These are phyloP conservation scores for Drosophila falleni DNA, from an alignment of 2,888 invertebrate genomes.

Conservation along the genomic window DNA sequence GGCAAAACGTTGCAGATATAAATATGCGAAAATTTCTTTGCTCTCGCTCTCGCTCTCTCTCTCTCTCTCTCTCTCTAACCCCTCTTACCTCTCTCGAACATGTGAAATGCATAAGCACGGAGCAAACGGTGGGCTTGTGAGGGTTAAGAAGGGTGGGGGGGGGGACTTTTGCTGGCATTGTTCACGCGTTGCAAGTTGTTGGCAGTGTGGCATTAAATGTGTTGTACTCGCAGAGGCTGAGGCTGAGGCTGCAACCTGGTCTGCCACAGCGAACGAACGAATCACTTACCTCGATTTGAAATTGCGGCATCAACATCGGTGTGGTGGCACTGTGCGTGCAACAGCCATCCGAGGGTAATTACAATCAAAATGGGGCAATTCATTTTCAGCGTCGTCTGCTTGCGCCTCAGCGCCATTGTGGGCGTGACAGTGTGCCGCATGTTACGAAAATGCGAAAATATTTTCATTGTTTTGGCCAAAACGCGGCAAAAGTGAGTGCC, in stretches of 20 bases:
- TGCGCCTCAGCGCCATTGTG: constrained; percentile 19
- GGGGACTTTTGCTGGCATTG: constrained; percentile 16
- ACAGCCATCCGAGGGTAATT: constrained; percentile 85
- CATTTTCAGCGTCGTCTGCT: constrained; percentile 71
- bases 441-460: constrained; percentile 74
- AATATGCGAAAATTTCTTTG: constrained; percentile 41
- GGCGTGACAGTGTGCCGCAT: constrained; percentile 59
- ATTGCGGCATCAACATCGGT: constrained; percentile 83
- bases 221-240: constrained; percentile 2
- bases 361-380: constrained; percentile 85
- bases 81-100: neutral
- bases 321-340: constrained; percentile 76
- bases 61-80: neutral
- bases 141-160: too few relatives aligned
- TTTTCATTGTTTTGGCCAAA: constrained; percentile 73
- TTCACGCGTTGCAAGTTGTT: constrained; percentile 19
- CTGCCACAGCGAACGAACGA: constrained; percentile 33
- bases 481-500: constrained; percentile 30
- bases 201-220: constrained; percentile 23
- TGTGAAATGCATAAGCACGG: constrained; percentile 40
- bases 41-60: neutral
- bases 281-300: constrained; percentile 85
- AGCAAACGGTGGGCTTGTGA: constrained; percentile 20
- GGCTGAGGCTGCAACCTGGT: constrained; percentile 2
- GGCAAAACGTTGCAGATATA: constrained; percentile 47